Percentiles rank a stretch among this genome's conserved stretches.
Evolutionary conservation across 2,797 vertebrate genomes (phyloP).

Genomic region (Austrolebias charrua): DNA sequence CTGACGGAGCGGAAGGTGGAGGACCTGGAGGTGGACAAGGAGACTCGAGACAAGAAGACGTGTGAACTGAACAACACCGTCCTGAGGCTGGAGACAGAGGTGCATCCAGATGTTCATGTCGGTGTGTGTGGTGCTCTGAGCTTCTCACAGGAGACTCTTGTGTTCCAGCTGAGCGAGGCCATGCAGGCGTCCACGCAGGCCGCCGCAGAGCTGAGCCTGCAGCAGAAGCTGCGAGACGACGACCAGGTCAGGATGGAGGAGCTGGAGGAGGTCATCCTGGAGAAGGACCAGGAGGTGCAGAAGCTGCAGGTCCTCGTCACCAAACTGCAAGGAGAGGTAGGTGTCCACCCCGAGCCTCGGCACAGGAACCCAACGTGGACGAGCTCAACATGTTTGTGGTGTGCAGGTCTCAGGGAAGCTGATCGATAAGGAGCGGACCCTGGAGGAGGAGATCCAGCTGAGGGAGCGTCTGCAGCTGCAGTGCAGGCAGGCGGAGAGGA

Average conservation of each 20-base stretch:
- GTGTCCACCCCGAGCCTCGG: no score
- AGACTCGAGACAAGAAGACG: constrained; percentile 67
- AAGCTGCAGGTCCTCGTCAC: constrained; percentile 54
- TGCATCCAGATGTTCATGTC: constrained; percentile 12
- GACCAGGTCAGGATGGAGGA: constrained; percentile 70
- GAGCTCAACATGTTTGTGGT: not conserved
- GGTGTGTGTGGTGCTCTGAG: not conserved
- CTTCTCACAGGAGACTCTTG: not conserved
- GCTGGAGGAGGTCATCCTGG: constrained; percentile 78
- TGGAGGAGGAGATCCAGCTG: constrained; percentile 84
- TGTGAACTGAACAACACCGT: constrained; percentile 65
- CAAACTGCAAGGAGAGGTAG: constrained; percentile 80
- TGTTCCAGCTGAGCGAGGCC: constrained; percentile 71
- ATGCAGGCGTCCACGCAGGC: constrained; percentile 61
- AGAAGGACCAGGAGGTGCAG: constrained; percentile 78
- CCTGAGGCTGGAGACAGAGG: constrained; percentile 75
- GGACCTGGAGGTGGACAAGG: constrained; percentile 67
- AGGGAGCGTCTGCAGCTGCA: constrained; percentile 78
- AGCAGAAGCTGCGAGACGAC: constrained; percentile 77
- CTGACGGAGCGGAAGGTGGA: constrained; percentile 74
- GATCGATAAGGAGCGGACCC: constrained; percentile 72
- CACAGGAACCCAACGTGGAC: not conserved
- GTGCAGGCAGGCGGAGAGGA: constrained; percentile 80
- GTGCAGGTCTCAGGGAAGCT: constrained; percentile 78
- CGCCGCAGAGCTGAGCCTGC: constrained; percentile 65